A percentile compares a stretch with the other conserved stretches of the same genome.
Conservation (phyloP, 2,888 invertebrate genomes). For the Elegia similella region DNA sequence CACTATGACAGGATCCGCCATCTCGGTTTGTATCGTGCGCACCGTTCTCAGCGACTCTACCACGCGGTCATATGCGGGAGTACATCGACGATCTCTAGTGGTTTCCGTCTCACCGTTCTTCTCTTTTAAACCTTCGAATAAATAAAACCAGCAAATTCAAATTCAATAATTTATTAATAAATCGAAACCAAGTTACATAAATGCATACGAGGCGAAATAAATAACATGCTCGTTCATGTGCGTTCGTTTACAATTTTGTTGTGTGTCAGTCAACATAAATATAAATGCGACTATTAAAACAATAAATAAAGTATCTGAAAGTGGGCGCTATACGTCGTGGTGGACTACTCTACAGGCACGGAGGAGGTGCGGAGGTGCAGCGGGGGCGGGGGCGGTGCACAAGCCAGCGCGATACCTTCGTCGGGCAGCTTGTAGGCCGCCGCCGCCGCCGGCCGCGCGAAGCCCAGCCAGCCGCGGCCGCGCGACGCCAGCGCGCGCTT, state of each 20-base stretch:
- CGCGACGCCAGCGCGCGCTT: slow-evolving; percentile 26
- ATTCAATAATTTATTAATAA: slow-evolving; percentile 30
- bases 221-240: slow-evolving; percentile 26
- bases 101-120: slow-evolving; percentile 23
- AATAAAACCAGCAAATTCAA: slow-evolving; percentile 39
- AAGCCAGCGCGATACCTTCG: slow-evolving; percentile 36
- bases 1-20: slow-evolving; percentile 23
- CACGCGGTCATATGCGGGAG: slow-evolving; percentile 30
- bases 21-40: slow-evolving; percentile 20
- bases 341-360: slow-evolving; percentile 52
- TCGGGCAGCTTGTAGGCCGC: slow-evolving; percentile 27
- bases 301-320: slow-evolving; percentile 7
- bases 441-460: slow-evolving; percentile 45
- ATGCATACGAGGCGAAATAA: slow-evolving; percentile 26
- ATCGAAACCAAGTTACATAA: slow-evolving; percentile 26
- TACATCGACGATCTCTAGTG: slow-evolving; percentile 26
- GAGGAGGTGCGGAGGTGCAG: slow-evolving; percentile 52
- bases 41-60: slow-evolving; percentile 17
- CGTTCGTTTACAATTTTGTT: slow-evolving; percentile 15
- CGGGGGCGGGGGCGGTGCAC: slow-evolving; percentile 44
- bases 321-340: background rate
- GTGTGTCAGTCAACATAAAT: slow-evolving; percentile 16
- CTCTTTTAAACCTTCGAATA: slow-evolving; percentile 41
- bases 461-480: slow-evolving; percentile 29
- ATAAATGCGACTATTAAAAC: slow-evolving; percentile 12